These are phyloP conservation scores for Drosophila melanosoma DNA, from an alignment of 2,888 invertebrate genomes.

Conservation along the genomic window DNA sequence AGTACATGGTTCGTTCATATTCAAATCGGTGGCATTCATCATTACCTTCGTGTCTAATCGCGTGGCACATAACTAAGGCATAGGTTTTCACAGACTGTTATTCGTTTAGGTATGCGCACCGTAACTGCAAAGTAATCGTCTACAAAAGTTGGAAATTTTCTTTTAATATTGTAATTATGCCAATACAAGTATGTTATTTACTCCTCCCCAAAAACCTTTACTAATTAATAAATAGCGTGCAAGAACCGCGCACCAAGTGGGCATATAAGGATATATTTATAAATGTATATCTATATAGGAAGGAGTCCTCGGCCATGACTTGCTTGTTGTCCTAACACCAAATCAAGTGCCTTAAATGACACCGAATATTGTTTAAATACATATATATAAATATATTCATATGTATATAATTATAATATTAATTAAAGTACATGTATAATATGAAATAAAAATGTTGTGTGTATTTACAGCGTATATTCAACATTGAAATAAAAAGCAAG, in stretches of 20 bases:
- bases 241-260: constrained; percentile 37
- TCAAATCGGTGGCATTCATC: constrained; percentile 13
- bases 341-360: constrained; percentile 36
- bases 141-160: constrained; percentile 53
- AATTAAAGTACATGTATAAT: constrained; percentile 40
- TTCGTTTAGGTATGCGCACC: constrained; percentile 82
- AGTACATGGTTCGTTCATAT: constrained; percentile 58
- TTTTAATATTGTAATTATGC: constrained; percentile 29
- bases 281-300: not conserved
- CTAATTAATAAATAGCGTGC: constrained; percentile 43
- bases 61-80: constrained; percentile 74
- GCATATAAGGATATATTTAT: not conserved
- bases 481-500: constrained; percentile 64
- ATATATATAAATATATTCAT: not conserved
- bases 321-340: constrained; percentile 63
- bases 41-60: constrained; percentile 62
- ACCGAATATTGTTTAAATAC: constrained; percentile 19
- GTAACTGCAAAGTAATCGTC: constrained; percentile 81
- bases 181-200: constrained; percentile 17
- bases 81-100: constrained; percentile 81
- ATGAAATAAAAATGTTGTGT: constrained; percentile 51
- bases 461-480: constrained; percentile 75
- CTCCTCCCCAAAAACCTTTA: not conserved
- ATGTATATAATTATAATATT: constrained; percentile 7
- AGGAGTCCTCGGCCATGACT: constrained; percentile 60